These are phyloP conservation scores for Boloria selene DNA, from an alignment of 2,888 invertebrate genomes.

Conservation along the genomic window DNA sequence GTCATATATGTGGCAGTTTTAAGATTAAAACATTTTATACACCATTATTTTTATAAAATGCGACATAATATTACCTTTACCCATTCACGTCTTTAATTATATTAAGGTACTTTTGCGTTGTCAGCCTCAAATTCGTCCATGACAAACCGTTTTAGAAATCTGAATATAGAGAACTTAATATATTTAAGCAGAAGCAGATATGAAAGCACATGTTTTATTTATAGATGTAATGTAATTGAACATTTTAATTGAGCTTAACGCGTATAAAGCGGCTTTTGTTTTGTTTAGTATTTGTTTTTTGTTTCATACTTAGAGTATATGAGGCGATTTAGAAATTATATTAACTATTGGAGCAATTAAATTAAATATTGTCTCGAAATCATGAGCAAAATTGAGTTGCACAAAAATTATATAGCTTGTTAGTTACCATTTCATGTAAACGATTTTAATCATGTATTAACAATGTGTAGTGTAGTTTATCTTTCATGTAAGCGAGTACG, in stretches of 20 bases:
- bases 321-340: background rate
- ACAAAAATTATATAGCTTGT: conserved; percentile 51
- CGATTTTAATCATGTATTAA: conserved; percentile 49
- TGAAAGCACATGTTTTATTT: conserved; percentile 54
- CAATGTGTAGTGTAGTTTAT: conserved; percentile 22
- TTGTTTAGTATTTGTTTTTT: conserved; percentile 17
- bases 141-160: conserved; percentile 42
- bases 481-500: conserved; percentile 7
- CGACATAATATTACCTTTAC: too few species aligned
- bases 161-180: conserved; percentile 50
- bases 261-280: conserved; percentile 25
- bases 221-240: background rate
- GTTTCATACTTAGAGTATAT: conserved; percentile 6
- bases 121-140: conserved; percentile 57
- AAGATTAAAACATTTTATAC: too few species aligned
- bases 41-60: too few species aligned
- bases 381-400: conserved; percentile 39
- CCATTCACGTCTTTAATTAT: background rate
- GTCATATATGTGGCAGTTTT: too few species aligned
- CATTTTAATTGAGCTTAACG: conserved; percentile 20
- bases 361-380: background rate
- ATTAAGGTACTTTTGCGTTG: background rate
- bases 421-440: conserved; percentile 65
- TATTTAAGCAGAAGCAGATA: conserved; percentile 54
- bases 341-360: background rate